Base-by-base conservation (phyloP, 2,113 vertebrate genomes). In the Oryzias melastigma region DNA sequence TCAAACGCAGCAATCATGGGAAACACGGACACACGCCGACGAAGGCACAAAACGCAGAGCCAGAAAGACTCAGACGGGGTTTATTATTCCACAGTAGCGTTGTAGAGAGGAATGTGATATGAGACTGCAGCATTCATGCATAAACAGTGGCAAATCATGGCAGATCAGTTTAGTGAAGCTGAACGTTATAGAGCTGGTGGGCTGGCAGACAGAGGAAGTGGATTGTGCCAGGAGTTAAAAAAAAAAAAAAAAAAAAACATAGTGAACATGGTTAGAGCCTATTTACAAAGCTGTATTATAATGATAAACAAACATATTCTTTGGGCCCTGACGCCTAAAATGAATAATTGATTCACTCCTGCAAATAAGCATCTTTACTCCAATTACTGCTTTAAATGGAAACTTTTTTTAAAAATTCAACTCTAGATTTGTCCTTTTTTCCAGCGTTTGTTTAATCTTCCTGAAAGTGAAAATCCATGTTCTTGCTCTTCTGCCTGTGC, bases 141-240 rank as follows among this genome's bases (percentile, higher is more conserved):
- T 85, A 88, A 90, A 82, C 84, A 75, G 71, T 83, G 78, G 85
- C 83, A 87, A 89, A 88, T 91, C 88, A 80, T 75, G 80, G 87
- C 84, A 89, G 85, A 90, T 88, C 87, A 86, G 87, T 89, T 90
- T 85, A 90, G 89, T 83, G 87, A 75, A 80, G 87, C 85, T 85
- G 84, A 91, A 89, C 78, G 68, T 78, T 82, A 68, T 66, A 49
- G 80, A 87, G 84, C 73, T 68, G 65, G 60, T 84, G 78, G 76
- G 78, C 76, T 87, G 73, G 71, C 83, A 83, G 78, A 71, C 75
- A 75, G 73, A 78, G 65, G 81, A 75, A 62, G 78, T 50, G 75
- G 78, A 68, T 27, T 42, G 67, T 56, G 52, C 58, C 67, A 65
- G 57, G 62, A 81, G 77, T 64, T 59, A 65, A 75, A 70, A 73